These are phyloP conservation scores for Tachystola acroxantha DNA, from an alignment of 2,888 invertebrate species.

Conservation along the genomic window DNA sequence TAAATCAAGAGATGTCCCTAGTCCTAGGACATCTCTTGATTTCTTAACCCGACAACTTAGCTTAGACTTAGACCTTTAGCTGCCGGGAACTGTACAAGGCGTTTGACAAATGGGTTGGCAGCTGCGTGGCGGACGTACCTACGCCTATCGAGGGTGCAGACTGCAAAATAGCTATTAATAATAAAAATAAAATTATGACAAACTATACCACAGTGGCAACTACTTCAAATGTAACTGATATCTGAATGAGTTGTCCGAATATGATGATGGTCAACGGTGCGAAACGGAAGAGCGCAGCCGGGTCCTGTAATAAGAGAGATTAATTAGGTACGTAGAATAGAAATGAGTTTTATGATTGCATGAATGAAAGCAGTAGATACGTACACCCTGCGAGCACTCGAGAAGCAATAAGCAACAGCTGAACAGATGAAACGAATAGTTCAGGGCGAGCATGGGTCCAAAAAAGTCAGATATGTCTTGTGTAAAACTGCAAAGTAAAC, in stretches of 20 bases:
- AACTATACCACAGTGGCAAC: slow-evolving; percentile 1
- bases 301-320: background rate
- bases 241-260: background rate
- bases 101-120: too few relatives aligned
- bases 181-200: background rate
- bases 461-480: background rate
- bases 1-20: too few relatives aligned
- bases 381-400: background rate
- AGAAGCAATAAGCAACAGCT: background rate
- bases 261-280: background rate
- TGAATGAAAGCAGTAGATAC: background rate
- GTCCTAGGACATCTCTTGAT: too few relatives aligned
- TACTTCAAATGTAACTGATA: slow-evolving; percentile 1
- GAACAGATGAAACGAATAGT: background rate
- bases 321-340: background rate
- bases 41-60: too few relatives aligned
- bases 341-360: too few relatives aligned
- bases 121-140: too few relatives aligned
- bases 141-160: too few relatives aligned
- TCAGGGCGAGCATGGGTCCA: background rate
- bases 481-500: background rate
- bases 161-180: too few relatives aligned
- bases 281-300: background rate
- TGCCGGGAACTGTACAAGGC: too few relatives aligned
- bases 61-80: too few relatives aligned